Base-by-base conservation (phyloP, 2,888 invertebrate species). In the Nebria salina region DNA sequence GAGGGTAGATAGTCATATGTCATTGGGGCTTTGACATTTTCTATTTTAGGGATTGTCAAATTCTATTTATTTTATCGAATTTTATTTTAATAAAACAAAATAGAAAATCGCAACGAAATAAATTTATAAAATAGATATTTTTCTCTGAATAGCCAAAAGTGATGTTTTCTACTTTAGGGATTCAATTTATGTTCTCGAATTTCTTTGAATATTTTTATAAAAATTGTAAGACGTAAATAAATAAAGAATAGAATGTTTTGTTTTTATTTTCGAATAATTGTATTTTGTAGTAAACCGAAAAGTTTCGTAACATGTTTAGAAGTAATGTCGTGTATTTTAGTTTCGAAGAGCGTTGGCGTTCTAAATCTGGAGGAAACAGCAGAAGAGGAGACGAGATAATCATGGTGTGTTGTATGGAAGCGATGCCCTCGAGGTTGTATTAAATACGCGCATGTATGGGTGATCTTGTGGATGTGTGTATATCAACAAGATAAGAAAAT, bases 401-500 rank as follows among this genome's bases (percentile, higher is more conserved):
- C 20, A 66, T 15, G 34, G 34, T 66, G 66, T 25, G 66, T 25
- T 26, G 70, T 25, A 70, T 70, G 54, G 54, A 54, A 54, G 54
- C 13, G 70, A 70, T 70, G 70, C 25, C 34, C 70, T 26, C 70
- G 70, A 70, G 70, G 34, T 54, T 54, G 54, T 54, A 54, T 54
- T 54, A 54, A 54, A 54, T 34, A 66, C 25, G 34, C 25, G 20
- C n/a, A 66, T 11, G 66, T 66, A 66, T 66, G 66, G 15, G 13
- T 66, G 13, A 20, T 15, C 13, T 15, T 66, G 66, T 70, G 70
- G 4, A 25, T 70, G 70, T 70, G 26, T 70, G 25, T 70, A 26
- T 70, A 70, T 70, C 70, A 70, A 34, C 11, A 11, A 70, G 70
- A 70, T 70, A 70, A 70, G 70, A 70, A 70, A 70, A 70, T 70